These are phyloP conservation scores for Empis livida DNA, from an alignment of 2,888 invertebrate genomes.

Conservation along the genomic window DNA sequence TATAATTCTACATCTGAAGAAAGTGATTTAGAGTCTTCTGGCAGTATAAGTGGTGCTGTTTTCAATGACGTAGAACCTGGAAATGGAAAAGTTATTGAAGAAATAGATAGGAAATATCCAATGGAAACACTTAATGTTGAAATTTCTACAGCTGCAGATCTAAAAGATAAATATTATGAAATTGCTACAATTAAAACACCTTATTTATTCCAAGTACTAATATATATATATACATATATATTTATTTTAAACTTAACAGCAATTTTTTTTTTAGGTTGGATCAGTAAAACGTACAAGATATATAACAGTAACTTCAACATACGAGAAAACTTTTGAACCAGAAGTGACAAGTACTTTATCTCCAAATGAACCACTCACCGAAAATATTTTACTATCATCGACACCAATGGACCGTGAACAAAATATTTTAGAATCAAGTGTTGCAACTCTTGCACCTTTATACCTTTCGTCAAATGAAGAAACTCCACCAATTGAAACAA, in stretches of 20 bases:
- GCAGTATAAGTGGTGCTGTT: slow-evolving; percentile 45
- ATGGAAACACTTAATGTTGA: slow-evolving; percentile 77
- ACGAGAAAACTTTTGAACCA: slow-evolving; percentile 62
- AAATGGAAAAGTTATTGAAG: slow-evolving; percentile 47
- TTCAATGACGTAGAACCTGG: slow-evolving; percentile 35
- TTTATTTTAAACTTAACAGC: neutral
- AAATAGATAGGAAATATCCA: slow-evolving; percentile 44
- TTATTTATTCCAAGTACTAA: slow-evolving; percentile 82
- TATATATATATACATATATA: too few species aligned
- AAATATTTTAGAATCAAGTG: slow-evolving; percentile 56
- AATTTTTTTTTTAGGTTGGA: slow-evolving; percentile 50
- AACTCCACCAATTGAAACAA: slow-evolving; percentile 75
- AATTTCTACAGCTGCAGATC: slow-evolving; percentile 77
- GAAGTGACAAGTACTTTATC: slow-evolving; percentile 43
- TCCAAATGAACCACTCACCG: slow-evolving; percentile 66
- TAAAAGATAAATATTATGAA: slow-evolving; percentile 75
- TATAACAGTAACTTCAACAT: slow-evolving; percentile 75
- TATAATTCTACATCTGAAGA: slow-evolving; percentile 44
- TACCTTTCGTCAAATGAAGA: slow-evolving; percentile 62
- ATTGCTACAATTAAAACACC: slow-evolving; percentile 84
- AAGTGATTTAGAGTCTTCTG: slow-evolving; percentile 60
- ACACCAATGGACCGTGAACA: slow-evolving; percentile 60
- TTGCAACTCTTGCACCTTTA: slow-evolving; percentile 72
- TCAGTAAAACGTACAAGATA: slow-evolving; percentile 76
- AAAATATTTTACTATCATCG: slow-evolving; percentile 73